A percentile compares a stretch with the other conserved stretches of the same genome.
Conservation (phyloP, 1,140 invertebrate genomes). For the Thrips palmi region DNA sequence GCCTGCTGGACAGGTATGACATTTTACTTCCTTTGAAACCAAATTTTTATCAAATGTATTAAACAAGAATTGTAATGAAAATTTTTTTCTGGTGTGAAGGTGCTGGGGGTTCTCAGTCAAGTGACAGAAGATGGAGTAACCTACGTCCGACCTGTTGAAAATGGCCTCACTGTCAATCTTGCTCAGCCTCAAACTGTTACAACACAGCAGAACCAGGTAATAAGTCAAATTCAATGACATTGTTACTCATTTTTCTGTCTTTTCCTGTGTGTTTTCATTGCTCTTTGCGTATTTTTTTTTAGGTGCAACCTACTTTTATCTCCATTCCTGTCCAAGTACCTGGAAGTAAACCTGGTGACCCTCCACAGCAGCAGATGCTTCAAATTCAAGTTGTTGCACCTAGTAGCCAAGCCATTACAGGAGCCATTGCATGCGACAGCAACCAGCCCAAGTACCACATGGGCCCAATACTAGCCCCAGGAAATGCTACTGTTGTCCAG, state of each 20-base stretch:
- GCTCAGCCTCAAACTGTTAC: slow-evolving; percentile 10
- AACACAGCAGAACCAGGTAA: slow-evolving; percentile 17
- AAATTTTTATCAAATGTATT: too few relatives aligned
- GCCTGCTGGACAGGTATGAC: slow-evolving; percentile 28
- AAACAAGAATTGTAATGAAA: too few relatives aligned
- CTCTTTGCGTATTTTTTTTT: slow-evolving; percentile 2
- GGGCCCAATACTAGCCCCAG: slow-evolving; percentile 40
- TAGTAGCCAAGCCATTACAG: slow-evolving; percentile 24
- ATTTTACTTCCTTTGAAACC: too few relatives aligned
- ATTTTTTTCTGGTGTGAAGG: slow-evolving; percentile 22
- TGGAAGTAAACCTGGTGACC: slow-evolving; percentile 45
- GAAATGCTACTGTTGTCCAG: slow-evolving; percentile 9
- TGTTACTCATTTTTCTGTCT: neutral
- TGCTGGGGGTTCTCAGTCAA: slow-evolving; percentile 33
- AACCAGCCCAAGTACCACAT: slow-evolving; percentile 44
- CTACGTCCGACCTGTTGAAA: slow-evolving; percentile 48
- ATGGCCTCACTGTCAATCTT: slow-evolving; percentile 19
- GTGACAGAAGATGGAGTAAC: slow-evolving; percentile 56
- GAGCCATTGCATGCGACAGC: slow-evolving; percentile 28
- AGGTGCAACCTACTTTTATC: slow-evolving; percentile 35
- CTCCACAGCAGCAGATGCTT: slow-evolving; percentile 44
- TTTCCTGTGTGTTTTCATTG: neutral
- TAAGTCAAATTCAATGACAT: neutral
- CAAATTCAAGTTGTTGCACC: slow-evolving; percentile 56
- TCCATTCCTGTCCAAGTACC: slow-evolving; percentile 54